Evolutionary conservation across 2,888 invertebrate genomes (phyloP).

Genomic region (Pycnomerus fuliginosus): DNA sequence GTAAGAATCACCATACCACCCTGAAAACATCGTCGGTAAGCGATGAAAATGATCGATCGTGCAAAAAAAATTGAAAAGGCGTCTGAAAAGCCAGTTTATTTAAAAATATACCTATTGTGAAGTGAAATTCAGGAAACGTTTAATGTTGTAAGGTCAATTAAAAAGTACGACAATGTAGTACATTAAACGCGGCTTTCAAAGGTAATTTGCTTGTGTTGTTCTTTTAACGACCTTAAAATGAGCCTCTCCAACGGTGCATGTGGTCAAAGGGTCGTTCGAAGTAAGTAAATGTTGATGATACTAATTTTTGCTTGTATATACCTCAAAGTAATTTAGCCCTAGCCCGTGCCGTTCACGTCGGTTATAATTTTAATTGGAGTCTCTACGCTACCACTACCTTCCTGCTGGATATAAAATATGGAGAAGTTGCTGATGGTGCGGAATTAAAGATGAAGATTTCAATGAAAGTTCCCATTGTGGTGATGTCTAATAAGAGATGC

Average conservation of each 20-base stretch:
- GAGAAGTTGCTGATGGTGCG: too few relatives aligned
- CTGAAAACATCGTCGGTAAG: too few relatives aligned
- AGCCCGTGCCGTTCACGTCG: constrained; percentile 3
- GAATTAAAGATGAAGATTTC: constrained; percentile 14
- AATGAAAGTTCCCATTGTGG: constrained; percentile 10
- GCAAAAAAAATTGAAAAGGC: too few relatives aligned
- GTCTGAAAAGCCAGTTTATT: too few relatives aligned
- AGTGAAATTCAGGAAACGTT: too few relatives aligned
- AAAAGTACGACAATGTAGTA: constrained; percentile 13
- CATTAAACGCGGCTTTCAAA: constrained; percentile 6
- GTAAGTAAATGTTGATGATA: constrained; percentile 17
- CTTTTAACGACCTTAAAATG: constrained; percentile 16
- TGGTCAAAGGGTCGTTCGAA: constrained; percentile 19
- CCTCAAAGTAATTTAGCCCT: constrained; percentile 19
- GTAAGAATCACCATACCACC: too few relatives aligned
- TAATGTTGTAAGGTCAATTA: constrained; percentile 11
- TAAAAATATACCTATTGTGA: too few relatives aligned
- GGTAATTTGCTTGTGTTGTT: constrained; percentile 15
- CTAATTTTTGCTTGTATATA: constrained; percentile 17
- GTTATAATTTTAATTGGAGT: constrained; percentile 14
- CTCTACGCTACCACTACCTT: constrained; percentile 4
- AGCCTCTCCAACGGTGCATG: constrained; percentile 13
- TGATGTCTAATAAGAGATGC: constrained; percentile 29
- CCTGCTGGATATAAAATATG: too few relatives aligned
- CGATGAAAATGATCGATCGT: too few relatives aligned